A percentile compares a stretch with the other conserved stretches of the same genome.
These are phyloP conservation scores for Drosophila fulvimacula DNA, from an alignment of 2,888 invertebrate species.

Conservation along the genomic window DNA sequence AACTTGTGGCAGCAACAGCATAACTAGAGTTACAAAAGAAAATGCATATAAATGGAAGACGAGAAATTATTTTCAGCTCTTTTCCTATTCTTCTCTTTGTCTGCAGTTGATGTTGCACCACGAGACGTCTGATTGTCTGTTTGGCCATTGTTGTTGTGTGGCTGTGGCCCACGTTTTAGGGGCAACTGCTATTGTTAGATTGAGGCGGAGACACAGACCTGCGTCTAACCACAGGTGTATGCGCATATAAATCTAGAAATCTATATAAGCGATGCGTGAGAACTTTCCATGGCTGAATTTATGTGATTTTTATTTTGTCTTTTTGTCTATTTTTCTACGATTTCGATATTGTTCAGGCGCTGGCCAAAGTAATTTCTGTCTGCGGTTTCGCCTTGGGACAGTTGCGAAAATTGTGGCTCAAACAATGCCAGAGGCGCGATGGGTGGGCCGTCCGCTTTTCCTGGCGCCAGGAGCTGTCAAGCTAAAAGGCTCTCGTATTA, in stretches of 20 bases:
- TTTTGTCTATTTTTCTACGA: constrained; percentile 21
- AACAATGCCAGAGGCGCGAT: constrained; percentile 15
- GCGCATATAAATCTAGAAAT: constrained; percentile 40
- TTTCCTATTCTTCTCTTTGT: constrained; percentile 45
- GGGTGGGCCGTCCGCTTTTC: constrained; percentile 19
- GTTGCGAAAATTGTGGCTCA: constrained; percentile 56
- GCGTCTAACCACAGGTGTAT: constrained; percentile 69
- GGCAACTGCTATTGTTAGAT: constrained; percentile 62
- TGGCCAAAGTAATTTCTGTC: constrained; percentile 40
- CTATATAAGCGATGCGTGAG: constrained; percentile 66
- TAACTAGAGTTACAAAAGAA: constrained; percentile 44
- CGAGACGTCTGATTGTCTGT: constrained; percentile 64
- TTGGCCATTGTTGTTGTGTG: constrained; percentile 49
- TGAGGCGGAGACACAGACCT: constrained; percentile 36
- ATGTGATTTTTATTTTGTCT: constrained; percentile 50
- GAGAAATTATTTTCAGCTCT: constrained; percentile 55
- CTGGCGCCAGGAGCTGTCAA: constrained; percentile 43
- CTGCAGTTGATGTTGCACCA: constrained; percentile 53
- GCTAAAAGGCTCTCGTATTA: constrained; percentile 30
- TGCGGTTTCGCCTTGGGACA: constrained; percentile 45
- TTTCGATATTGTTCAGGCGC: constrained; percentile 20
- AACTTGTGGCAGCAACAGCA: constrained; percentile 22
- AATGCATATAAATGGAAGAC: constrained; percentile 59
- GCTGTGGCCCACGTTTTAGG: constrained; percentile 61
- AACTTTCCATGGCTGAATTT: constrained; percentile 60